Evolutionary conservation across 1,140 invertebrate genomes (phyloP), one percentile per base, ranked within the genome.

Genomic region (Pogonomyrmex barbatus): DNA sequence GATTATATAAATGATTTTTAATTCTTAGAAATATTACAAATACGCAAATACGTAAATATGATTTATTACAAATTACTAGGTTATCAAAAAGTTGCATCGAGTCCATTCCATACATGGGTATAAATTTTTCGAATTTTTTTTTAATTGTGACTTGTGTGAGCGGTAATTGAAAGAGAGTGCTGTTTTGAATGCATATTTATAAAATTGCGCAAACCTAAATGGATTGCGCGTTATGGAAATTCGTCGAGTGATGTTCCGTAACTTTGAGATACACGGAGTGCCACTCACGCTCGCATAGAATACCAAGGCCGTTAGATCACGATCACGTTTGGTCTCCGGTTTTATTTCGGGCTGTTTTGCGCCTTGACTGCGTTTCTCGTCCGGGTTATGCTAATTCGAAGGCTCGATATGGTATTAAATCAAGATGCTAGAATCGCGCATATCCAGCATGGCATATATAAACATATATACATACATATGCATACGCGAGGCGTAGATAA

Each of bases 361-460:
- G 39, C 81, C 14, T 30, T 47, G 45, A 52, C 75, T 76, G 84
- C 36, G 82, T 33, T 81, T 33, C 54, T 60, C 71, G 56, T 71
- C 78, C 45, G 71, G 24, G 36, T 52, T 84, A 87, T 84, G 88
- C 85, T 89, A 84, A 89, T 89, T 89, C 63, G 24, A 77, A 78
- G 24, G 42, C n/a, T 50, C 71, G 52, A 89, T 89, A 89, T 77
- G 65, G 58, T 71, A 50, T 75, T 89, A 89, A 89, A 89, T 89
- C 87, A 89, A 78, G 56, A 45, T 14, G 71, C n/a, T 12, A 54
- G 77, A 71, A 86, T 89, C 77, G 56, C 68, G 76, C 50, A 56
- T 82, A 84, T 84, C 52, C 70, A 68, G 4, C n/a, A 9, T 68
- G 50, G 65, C 52, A 52, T 56, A 39, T 36, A 30, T n/a, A 79